Conservation (phyloP, 1,140 invertebrate species). For the Aphis gossypii region DNA sequence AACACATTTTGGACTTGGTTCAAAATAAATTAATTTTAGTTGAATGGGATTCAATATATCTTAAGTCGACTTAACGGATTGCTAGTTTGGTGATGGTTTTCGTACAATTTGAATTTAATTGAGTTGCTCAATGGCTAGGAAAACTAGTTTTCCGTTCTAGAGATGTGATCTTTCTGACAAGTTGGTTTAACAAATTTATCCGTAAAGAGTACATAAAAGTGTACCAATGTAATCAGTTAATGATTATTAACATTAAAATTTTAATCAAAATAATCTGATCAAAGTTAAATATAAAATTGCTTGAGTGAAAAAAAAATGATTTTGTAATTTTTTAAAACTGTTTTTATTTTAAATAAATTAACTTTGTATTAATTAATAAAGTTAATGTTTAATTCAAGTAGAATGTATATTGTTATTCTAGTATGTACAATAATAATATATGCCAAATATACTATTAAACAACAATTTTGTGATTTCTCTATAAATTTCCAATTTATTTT, state of each 20-base stretch:
- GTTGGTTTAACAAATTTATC: not conserved
- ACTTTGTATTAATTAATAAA: not conserved
- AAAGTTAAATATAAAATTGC: not conserved
- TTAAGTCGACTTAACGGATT: not conserved
- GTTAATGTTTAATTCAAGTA: not conserved
- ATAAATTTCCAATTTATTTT: not conserved
- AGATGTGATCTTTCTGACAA: not conserved
- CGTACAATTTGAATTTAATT: not conserved
- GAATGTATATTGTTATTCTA: no score
- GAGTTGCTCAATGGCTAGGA: not conserved
- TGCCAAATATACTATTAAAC: not conserved
- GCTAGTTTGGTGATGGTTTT: not conserved
- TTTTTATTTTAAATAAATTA: not conserved
- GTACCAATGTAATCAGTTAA: not conserved
- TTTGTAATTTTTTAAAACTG: not conserved
- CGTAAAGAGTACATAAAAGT: not conserved
- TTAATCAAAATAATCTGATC: not conserved
- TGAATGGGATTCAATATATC: not conserved
- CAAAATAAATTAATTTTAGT: not conserved
- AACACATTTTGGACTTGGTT: not conserved
- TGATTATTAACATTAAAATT: no score
- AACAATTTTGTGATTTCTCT: not conserved
- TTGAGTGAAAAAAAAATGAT: not conserved
- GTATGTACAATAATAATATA: not conserved
- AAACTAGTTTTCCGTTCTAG: not conserved